Base-by-base conservation (phyloP, 2,113 vertebrate species). In the Sinocyclocheilus rhinocerous region DNA sequence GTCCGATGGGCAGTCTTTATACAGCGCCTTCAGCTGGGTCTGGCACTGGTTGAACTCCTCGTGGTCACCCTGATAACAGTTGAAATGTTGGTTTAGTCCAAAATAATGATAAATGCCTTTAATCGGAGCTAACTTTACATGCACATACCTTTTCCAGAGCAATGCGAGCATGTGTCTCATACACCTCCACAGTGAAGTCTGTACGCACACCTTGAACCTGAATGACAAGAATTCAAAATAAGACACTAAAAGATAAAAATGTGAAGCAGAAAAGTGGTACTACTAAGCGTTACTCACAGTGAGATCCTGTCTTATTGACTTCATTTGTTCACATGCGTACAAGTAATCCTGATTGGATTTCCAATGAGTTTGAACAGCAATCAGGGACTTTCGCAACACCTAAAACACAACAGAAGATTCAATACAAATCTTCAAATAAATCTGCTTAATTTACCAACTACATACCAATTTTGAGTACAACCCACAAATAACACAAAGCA, bases 41-140 rank as follows among this genome's bases (percentile, higher is more conserved):
- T 98, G 97, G 89, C 97, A 98, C 90, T 98, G 97, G 92, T 98
- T 98, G 83, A 98, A 98, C 91, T 98, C 97, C 86, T 97, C 97
- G 0, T 97, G 97, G 93, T 98, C 97, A 2, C 97, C 97, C 97
- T 98, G 29, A 4, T 48, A 16, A 22, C 2, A 20, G 9, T 42
- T 5, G 6, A 42, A 24, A 76, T 52, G 52, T 6, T 0, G 11
- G 2, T 42, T 59, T 9, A 29, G 63, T 4, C 12, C 6, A 36
- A 69, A 69, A 0, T 0, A 33, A 69, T 9, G 3, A 33, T 36
- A 36, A 48, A 48, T 0, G 65, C 15, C 29, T 36, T 69, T 18
- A 33, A 36, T 69, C 15, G 18, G 6, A 33, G 29, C 29, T 20
- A 29, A 33, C 4, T 42, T 4, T 33, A 22, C 59, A 15, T 2